Percentiles rank a stretch among this genome's conserved stretches.
phyloP scores from a whole-genome alignment of 2,888 invertebrate genomes.

The Teleogryllus oceanicus region DNA sequence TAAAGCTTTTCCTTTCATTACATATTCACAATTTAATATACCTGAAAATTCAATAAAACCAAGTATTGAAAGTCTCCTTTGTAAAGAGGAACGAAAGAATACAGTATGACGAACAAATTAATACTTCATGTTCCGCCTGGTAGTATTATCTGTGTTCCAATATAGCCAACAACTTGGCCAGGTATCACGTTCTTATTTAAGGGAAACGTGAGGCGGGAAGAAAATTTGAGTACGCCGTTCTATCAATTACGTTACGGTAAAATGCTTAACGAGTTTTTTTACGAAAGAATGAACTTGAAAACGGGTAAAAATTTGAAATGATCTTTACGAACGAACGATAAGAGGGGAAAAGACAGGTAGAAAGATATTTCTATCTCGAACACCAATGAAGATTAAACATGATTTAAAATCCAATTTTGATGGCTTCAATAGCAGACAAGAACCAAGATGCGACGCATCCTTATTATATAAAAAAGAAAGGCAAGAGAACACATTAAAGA shows the following conservation, averaged over 20 bases:
- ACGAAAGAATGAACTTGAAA: slow-evolving; percentile 8
- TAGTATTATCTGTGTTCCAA: too few species aligned
- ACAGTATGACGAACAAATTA: too few species aligned
- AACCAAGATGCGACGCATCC: not conserved
- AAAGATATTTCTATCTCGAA: not conserved
- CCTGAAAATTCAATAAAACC: too few species aligned
- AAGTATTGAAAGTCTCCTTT: too few species aligned
- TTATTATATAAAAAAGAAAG: not conserved
- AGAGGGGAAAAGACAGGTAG: not conserved
- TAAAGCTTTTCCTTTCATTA: too few species aligned
- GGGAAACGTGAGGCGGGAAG: too few species aligned
- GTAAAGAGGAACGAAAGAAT: too few species aligned
- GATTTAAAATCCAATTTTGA: slow-evolving; percentile 25
- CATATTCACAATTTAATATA: too few species aligned
- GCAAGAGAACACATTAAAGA: not conserved
- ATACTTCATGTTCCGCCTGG: too few species aligned
- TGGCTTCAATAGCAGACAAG: slow-evolving; percentile 21
- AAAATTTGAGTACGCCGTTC: not conserved
- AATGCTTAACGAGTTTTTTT: not conserved
- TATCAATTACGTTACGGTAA: slow-evolving; percentile 18
- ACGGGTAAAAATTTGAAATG: not conserved
- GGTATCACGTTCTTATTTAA: too few species aligned
- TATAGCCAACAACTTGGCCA: too few species aligned
- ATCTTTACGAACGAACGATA: not conserved
- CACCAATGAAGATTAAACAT: slow-evolving; percentile 26